phyloP scores from a whole-genome alignment of 2,888 invertebrate genomes.

The Camponotus fellah region DNA sequence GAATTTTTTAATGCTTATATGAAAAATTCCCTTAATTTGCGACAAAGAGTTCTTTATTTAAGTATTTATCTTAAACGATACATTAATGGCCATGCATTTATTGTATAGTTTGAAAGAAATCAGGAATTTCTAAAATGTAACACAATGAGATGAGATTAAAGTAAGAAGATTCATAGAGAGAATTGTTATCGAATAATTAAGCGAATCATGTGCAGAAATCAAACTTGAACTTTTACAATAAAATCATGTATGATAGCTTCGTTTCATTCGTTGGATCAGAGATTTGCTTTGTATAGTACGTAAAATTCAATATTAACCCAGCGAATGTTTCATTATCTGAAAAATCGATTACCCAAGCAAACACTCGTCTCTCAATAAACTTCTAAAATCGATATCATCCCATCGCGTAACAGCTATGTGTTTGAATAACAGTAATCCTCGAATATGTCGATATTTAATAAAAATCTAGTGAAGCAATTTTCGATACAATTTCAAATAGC shows the following conservation, averaged over 20 bases:
- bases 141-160: background rate
- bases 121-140: background rate
- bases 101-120: background rate
- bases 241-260: slow-evolving; percentile 41
- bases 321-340: slow-evolving; percentile 53
- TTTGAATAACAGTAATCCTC: slow-evolving; percentile 55
- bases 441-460: slow-evolving; percentile 54
- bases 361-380: slow-evolving; percentile 51
- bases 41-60: background rate
- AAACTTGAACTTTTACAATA: slow-evolving; percentile 26
- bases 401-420: slow-evolving; percentile 38
- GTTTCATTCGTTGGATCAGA: slow-evolving; percentile 42
- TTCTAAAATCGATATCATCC: slow-evolving; percentile 52
- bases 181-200: slow-evolving; percentile 32
- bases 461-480: slow-evolving; percentile 42
- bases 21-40: no score
- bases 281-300: slow-evolving; percentile 47
- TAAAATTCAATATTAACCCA: slow-evolving; percentile 55
- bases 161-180: background rate
- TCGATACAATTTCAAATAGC: slow-evolving; percentile 37
- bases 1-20: no score
- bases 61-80: background rate
- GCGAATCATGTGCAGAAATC: slow-evolving; percentile 2
- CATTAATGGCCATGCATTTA: background rate
- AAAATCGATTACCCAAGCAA: slow-evolving; percentile 54